These are phyloP conservation scores for Probaryconus sp. DNA, from an alignment of 1,140 invertebrate species.

Conservation along the genomic window DNA sequence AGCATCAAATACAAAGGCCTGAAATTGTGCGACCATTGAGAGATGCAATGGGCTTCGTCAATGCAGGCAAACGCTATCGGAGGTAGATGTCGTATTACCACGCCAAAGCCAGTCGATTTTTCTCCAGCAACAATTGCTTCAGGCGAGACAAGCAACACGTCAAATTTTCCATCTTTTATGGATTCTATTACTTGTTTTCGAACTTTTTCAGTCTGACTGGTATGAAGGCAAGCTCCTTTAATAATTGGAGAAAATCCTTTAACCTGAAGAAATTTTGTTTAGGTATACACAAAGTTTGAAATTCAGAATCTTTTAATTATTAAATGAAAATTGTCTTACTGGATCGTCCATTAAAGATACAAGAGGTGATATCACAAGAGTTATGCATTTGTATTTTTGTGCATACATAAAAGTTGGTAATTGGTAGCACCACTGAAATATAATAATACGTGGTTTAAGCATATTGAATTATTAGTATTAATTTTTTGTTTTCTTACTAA, in stretches of 20 bases:
- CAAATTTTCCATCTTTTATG: slow-evolving; percentile 85
- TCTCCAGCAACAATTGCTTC: slow-evolving; percentile 91
- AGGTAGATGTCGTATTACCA: slow-evolving; percentile 86
- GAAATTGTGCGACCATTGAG: slow-evolving; percentile 98
- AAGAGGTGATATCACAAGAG: slow-evolving; percentile 92
- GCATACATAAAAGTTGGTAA: slow-evolving; percentile 93
- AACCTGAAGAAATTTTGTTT: slow-evolving; percentile 68
- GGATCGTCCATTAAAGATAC: slow-evolving; percentile 99
- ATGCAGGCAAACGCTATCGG: slow-evolving; percentile 79
- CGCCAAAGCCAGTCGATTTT: slow-evolving; percentile 83
- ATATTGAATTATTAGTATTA: no score
- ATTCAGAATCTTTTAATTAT: background rate
- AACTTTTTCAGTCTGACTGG: slow-evolving; percentile 87
- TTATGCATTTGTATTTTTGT: slow-evolving; percentile 83
- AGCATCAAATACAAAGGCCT: slow-evolving; percentile 95
- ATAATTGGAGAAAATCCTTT: slow-evolving; percentile 88
- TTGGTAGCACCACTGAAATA: slow-evolving; percentile 97
- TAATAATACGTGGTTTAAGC: no score
- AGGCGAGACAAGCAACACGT: slow-evolving; percentile 93
- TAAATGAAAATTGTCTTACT: slow-evolving; percentile 69
- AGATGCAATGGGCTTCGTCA: slow-evolving; percentile 98
- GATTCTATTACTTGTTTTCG: slow-evolving; percentile 85
- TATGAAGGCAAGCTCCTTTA: slow-evolving; percentile 92
- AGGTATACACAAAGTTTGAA: background rate
- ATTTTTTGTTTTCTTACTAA: no score